Conservation (phyloP, 2,888 invertebrate species). For the Corbicula japonica region DNA sequence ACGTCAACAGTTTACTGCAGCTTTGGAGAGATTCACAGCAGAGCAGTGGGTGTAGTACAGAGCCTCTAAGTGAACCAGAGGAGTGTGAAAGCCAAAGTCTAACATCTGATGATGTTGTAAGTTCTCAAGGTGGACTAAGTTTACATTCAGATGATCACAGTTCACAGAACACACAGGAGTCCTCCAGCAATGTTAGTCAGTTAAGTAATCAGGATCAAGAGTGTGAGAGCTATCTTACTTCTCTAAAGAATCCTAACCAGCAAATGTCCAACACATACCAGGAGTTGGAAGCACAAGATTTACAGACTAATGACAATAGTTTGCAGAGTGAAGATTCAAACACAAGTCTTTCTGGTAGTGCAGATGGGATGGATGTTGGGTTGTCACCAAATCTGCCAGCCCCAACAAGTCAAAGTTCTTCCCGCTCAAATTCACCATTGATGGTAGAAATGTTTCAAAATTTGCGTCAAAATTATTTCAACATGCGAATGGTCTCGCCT, state of each 20-base stretch:
- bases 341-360: background rate
- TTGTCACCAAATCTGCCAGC: constrained; percentile 6
- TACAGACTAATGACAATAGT: background rate
- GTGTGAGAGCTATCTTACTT: background rate
- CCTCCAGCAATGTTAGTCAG: background rate
- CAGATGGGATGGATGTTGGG: background rate
- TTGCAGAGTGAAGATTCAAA: background rate
- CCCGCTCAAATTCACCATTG: constrained; percentile 43
- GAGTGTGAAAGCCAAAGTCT: constrained; percentile 24
- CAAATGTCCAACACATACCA: background rate
- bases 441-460: constrained; percentile 22
- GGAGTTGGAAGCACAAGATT: background rate
- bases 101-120: constrained; percentile 18
- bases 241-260: background rate
- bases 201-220: constrained; percentile 4
- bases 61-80: constrained; percentile 25
- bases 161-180: background rate
- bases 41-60: constrained; percentile 5
- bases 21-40: constrained; percentile 47
- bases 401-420: constrained; percentile 31
- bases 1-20: constrained; percentile 46
- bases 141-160: constrained; percentile 8
- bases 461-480: constrained; percentile 25
- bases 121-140: constrained; percentile 12
- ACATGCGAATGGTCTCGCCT: constrained; percentile 48